These are phyloP conservation scores for Paralvinella palmiformis DNA, from an alignment of 1,140 invertebrate genomes.

Conservation along the genomic window DNA sequence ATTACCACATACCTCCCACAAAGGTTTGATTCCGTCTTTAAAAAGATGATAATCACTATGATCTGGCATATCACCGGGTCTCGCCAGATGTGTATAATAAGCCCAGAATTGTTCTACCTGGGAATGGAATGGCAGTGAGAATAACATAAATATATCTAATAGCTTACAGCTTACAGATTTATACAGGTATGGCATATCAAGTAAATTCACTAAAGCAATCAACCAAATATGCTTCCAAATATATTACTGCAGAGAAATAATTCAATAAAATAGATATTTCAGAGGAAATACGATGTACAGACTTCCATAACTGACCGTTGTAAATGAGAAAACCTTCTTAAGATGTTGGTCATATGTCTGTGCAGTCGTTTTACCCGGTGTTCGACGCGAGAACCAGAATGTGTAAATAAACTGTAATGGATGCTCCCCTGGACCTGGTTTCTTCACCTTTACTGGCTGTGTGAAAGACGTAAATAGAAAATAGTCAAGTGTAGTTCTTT, in stretches of 20 bases:
- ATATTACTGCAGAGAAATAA: not conserved
- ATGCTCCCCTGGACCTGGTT: conserved; percentile 64
- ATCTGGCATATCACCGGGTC: conserved; percentile 68
- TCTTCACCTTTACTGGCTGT: too few species aligned
- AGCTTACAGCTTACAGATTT: not conserved
- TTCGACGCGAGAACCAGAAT: conserved; percentile 79
- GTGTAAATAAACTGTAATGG: conserved; percentile 83
- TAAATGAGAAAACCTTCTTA: conserved; percentile 65
- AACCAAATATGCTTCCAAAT: not conserved
- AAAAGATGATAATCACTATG: conserved; percentile 96
- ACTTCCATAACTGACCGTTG: conserved; percentile 49
- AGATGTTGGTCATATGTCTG: conserved; percentile 70
- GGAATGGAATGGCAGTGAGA: conserved; percentile 53
- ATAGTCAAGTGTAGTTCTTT: too few species aligned
- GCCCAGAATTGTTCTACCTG: conserved; percentile 95
- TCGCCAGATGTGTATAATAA: conserved; percentile 82
- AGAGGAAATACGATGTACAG: too few species aligned
- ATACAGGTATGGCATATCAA: not conserved
- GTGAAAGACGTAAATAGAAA: too few species aligned
- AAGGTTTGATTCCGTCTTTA: conserved; percentile 96
- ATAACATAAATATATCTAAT: not conserved
- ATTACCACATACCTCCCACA: conserved; percentile 83
- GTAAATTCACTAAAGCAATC: conserved; percentile 1
- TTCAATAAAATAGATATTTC: too few species aligned
- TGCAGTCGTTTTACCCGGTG: conserved; percentile 60